Evolutionary conservation across 35 echinoderm and acorn worm species (phyloP).

Genomic region (Lytechinus variegatus): DNA sequence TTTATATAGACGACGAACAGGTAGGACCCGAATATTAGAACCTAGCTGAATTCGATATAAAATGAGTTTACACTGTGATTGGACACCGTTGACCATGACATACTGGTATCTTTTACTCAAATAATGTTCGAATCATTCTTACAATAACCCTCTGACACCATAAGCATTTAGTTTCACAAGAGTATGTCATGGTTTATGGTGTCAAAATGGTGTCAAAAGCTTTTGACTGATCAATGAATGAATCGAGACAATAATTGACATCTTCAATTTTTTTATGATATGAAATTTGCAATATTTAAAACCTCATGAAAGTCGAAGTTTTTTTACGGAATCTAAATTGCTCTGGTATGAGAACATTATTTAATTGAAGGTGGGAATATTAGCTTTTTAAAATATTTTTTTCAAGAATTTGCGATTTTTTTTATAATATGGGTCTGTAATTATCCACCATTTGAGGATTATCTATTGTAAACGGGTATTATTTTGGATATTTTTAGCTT

Average conservation of each 20-base stretch:
- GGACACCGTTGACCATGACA: background rate
- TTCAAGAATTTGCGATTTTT: no score
- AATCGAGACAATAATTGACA: background rate
- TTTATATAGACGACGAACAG: no score
- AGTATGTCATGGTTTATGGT: no score
- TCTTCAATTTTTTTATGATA: background rate
- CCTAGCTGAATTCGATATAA: no score
- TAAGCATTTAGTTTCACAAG: background rate
- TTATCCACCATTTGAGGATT: background rate
- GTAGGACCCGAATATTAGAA: no score
- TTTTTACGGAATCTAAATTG: no score
- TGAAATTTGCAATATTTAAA: background rate
- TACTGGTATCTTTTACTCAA: background rate
- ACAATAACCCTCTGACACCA: background rate
- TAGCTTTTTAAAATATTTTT: no score
- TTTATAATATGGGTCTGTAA: background rate
- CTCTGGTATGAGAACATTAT: background rate
- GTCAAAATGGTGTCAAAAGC: background rate
- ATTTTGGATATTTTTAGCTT: no score
- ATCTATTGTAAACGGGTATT: background rate
- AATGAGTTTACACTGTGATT: no score
- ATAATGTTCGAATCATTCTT: background rate
- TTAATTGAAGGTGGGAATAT: no score
- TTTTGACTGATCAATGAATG: background rate
- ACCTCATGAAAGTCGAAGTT: background rate